A percentile compares a stretch with the other conserved stretches of the same genome.
phyloP scores from a whole-genome alignment of 2,888 invertebrate genomes.

The Nebria salina region DNA sequence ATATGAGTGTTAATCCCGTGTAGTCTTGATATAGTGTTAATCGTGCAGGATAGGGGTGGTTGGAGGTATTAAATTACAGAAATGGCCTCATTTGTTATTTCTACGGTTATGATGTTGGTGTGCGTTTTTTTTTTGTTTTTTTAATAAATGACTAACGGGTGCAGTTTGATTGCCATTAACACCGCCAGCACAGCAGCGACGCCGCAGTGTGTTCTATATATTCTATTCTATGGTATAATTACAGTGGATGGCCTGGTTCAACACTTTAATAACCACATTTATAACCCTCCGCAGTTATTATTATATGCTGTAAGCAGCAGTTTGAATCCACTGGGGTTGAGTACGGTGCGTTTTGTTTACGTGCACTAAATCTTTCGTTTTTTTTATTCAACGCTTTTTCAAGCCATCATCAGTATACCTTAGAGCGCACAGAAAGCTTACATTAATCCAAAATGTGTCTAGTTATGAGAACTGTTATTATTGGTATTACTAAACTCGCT shows the following conservation, averaged over 20 bases:
- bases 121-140: not conserved
- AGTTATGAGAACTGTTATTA: too few relatives aligned
- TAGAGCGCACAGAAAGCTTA: too few relatives aligned
- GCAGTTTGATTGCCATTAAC: constrained; percentile 1
- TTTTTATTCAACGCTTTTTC: too few relatives aligned
- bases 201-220: not conserved
- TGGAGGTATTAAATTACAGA: not conserved
- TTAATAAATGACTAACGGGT: not conserved
- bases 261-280: constrained; percentile 1
- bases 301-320: not conserved
- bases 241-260: not conserved
- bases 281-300: not conserved
- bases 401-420: too few relatives aligned
- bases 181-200: not conserved
- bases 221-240: not conserved
- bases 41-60: not conserved
- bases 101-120: not conserved
- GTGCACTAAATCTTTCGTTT: too few relatives aligned
- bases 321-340: too few relatives aligned
- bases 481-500: too few relatives aligned
- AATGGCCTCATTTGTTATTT: constrained; percentile 1
- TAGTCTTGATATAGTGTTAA: not conserved
- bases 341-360: too few relatives aligned
- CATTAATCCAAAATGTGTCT: too few relatives aligned
- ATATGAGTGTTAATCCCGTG: not conserved